Conservation (phyloP, 2,888 invertebrate species). For the Aphrophora alni region DNA sequence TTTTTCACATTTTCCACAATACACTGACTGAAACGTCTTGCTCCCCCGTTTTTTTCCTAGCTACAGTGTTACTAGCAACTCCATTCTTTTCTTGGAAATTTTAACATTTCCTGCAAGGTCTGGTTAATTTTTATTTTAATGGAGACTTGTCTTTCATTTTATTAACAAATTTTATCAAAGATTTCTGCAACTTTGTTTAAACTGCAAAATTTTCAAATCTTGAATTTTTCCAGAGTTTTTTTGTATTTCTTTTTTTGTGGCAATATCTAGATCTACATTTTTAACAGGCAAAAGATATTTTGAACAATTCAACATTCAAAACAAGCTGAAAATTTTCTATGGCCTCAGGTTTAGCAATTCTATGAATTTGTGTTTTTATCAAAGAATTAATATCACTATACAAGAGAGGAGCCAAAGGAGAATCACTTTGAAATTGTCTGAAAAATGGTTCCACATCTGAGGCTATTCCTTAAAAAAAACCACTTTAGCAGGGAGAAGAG, state of each 20-base stretch:
- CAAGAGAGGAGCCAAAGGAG: constrained; percentile 15
- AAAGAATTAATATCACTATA: not conserved
- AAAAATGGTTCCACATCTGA: constrained; percentile 15
- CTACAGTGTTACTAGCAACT: not conserved
- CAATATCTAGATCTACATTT: not conserved
- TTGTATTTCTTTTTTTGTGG: not conserved
- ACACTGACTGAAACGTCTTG: not conserved
- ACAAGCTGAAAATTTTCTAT: not conserved
- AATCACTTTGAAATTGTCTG: constrained; percentile 5
- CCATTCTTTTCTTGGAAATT: not conserved
- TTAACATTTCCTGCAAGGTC: not conserved
- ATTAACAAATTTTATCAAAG: not conserved
- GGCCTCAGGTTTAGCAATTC: not conserved
- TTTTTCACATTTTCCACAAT: constrained; percentile 41
- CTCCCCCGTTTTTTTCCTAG: not conserved
- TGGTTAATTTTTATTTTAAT: not conserved
- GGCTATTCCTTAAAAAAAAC: too few species aligned
- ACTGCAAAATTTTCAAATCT: not conserved
- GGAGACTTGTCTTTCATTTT: constrained; percentile 18
- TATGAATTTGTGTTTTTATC: not conserved
- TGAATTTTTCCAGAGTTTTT: not conserved
- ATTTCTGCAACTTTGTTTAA: not conserved
- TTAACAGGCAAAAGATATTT: constrained; percentile 8
- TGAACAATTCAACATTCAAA: not conserved
- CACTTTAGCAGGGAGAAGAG: too few species aligned